Conservation (phyloP, 2,888 invertebrate species). For the Lithophane leautieri region DNA sequence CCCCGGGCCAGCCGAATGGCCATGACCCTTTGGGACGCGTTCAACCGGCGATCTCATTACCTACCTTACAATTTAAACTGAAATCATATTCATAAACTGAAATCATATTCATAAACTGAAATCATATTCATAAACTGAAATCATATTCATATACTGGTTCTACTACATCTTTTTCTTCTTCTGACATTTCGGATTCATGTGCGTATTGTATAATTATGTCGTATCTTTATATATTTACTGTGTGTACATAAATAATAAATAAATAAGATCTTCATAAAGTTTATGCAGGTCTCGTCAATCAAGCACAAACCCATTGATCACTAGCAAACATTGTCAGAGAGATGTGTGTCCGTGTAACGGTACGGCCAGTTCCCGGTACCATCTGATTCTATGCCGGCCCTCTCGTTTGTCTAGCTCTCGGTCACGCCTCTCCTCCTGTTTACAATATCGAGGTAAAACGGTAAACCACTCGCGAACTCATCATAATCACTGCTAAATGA, state of each 20-base stretch:
- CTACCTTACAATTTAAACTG: background rate
- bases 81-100: background rate
- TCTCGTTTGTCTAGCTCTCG: conserved; percentile 61
- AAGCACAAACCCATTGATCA: conserved; percentile 34
- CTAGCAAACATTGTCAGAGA: conserved; percentile 47
- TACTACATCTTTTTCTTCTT: too few relatives aligned
- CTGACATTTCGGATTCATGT: too few relatives aligned
- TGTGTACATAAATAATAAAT: too few relatives aligned
- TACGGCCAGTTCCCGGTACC: conserved; percentile 55
- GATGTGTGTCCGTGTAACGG: conserved; percentile 63
- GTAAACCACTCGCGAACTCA: conserved; percentile 49
- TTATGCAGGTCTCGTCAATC: background rate
- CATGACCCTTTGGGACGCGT: too few relatives aligned
- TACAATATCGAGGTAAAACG: conserved; percentile 55
- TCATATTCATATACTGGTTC: too few relatives aligned
- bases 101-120: background rate
- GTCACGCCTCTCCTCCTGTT: conserved; percentile 46
- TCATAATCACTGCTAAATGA: conserved; percentile 52
- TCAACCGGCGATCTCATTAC: background rate
- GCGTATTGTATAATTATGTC: too few relatives aligned
- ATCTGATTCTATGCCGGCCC: conserved; percentile 18
- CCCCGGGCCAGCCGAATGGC: too few relatives aligned
- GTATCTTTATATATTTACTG: too few relatives aligned
- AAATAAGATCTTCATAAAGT: background rate
- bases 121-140: too few relatives aligned